Base-by-base conservation (phyloP, 2,113 vertebrate genomes). In the Marcusenius ussheri region DNA sequence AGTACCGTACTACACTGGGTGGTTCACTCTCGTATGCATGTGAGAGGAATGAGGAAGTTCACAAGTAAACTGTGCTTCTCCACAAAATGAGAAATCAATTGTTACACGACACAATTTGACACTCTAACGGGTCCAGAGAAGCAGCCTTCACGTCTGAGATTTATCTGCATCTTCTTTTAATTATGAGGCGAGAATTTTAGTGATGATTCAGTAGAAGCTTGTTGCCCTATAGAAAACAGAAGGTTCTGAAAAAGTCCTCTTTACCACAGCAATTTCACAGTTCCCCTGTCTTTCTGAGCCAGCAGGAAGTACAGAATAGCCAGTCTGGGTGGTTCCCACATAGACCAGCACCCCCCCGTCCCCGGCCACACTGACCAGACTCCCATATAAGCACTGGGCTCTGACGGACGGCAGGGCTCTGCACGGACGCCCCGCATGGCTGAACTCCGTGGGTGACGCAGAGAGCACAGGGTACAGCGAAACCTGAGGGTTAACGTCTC, bases 401-500 rank as follows among this genome's bases (percentile, higher is more conserved):
- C 56, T 58, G 56, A 58, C 6, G 19, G 4, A 7, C 8, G 0
- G 46, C 46, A 0, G 31, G 31, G 13, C 13, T 24, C 7, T 62
- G 58, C 24, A 62, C 58, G 2, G 24, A 66, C 58, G 0, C 80
- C 21, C 35, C 9, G n/a, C 45, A 3, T 15, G 8, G 47, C 21
- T n/a, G n/a, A 47, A 51, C 9, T 11, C 45, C 3, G 2, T 15
- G 24, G 85, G 31, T 46, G 24, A 21, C 3, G 47, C 24, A 50
- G 49, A 4, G 24, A 45, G 10, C 21, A 53, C 11, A 51, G 24
- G 1, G 47, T 3, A 51, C 15, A 87, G 39, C 5, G 31, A 56
- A 87, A 87, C 85, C 47, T 56, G 85, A 39, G 85, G 85, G 47
- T 49, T 53, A 87, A 87, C 85, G 85, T 51, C 39, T 87, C n/a